These are phyloP conservation scores for Eubucco bourcierii DNA, from an alignment of 2,113 vertebrate genomes.

Conservation along the genomic window DNA sequence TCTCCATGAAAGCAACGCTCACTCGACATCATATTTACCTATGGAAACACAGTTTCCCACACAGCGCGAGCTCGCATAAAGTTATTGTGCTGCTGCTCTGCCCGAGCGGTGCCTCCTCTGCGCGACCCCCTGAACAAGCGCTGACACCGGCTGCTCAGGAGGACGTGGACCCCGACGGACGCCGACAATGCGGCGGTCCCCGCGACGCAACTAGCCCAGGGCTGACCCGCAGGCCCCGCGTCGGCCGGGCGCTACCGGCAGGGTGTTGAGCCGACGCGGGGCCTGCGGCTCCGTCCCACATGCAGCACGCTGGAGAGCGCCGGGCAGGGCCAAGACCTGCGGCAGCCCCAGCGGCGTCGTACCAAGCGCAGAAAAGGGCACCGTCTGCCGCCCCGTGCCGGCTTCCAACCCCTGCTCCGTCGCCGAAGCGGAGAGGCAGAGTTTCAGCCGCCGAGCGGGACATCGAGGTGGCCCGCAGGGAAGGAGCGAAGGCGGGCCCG, in stretches of 20 bases:
- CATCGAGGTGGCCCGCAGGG: conserved; percentile 4
- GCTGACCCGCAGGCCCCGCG: neutral
- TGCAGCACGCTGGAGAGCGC: conserved; percentile 75
- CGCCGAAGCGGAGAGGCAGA: neutral
- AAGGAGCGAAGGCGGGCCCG: neutral
- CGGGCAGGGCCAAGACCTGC: neutral
- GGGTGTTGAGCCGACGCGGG: neutral
- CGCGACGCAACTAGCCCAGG: neutral
- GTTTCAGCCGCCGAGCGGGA: neutral
- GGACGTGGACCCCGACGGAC: neutral
- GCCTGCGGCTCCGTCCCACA: neutral
- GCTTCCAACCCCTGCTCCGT: neutral
- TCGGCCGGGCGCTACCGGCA: neutral
- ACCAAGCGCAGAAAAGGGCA: neutral
- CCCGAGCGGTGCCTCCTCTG: neutral
- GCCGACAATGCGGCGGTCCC: neutral
- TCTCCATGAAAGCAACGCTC: neutral
- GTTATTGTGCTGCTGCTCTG: neutral
- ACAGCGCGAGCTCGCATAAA: neutral
- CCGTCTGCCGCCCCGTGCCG: no score
- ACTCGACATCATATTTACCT: neutral
- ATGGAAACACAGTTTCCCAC: fast-evolving
- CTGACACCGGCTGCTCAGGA: neutral
- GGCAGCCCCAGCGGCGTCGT: neutral
- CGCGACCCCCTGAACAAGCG: neutral